phyloP scores from a whole-genome alignment of 92 coral and sea anemone genomes.

The Palythoa caribaeorum region DNA sequence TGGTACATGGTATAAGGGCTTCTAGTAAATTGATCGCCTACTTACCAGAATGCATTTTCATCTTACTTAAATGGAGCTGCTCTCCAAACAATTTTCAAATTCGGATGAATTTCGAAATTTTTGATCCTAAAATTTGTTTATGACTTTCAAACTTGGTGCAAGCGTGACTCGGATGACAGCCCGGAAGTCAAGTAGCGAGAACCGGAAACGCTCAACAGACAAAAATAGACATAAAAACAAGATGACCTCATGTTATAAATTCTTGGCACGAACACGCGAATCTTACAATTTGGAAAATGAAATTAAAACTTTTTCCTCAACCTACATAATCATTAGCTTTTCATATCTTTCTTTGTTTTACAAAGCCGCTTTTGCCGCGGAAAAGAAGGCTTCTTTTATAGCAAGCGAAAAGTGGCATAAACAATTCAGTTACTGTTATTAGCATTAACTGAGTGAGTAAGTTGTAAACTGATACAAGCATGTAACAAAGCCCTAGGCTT shows the following conservation, averaged over 20 bases:
- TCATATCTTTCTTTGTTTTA: background rate
- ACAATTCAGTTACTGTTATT: background rate
- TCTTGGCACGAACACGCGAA: background rate
- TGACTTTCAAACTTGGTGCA: background rate
- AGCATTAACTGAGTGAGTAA: background rate
- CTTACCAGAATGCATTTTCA: background rate
- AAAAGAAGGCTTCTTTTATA: too few relatives aligned
- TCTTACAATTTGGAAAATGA: background rate
- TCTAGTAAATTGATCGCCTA: background rate
- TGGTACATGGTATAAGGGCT: too few relatives aligned
- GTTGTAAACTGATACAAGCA: background rate
- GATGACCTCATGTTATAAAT: background rate
- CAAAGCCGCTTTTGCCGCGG: too few relatives aligned
- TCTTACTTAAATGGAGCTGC: background rate
- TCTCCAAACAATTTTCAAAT: background rate
- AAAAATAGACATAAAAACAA: constrained; percentile 1
- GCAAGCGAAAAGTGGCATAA: background rate
- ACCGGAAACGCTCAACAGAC: background rate
- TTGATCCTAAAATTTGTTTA: background rate
- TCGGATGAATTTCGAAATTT: background rate
- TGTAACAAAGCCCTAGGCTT: background rate
- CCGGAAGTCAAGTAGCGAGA: background rate
- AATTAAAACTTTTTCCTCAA: background rate
- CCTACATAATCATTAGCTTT: background rate
- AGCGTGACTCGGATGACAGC: background rate